Percentiles rank a stretch among this genome's conserved stretches.
phyloP scores from a whole-genome alignment of 2,113 vertebrate genomes.

The Sinosuthora webbiana region DNA sequence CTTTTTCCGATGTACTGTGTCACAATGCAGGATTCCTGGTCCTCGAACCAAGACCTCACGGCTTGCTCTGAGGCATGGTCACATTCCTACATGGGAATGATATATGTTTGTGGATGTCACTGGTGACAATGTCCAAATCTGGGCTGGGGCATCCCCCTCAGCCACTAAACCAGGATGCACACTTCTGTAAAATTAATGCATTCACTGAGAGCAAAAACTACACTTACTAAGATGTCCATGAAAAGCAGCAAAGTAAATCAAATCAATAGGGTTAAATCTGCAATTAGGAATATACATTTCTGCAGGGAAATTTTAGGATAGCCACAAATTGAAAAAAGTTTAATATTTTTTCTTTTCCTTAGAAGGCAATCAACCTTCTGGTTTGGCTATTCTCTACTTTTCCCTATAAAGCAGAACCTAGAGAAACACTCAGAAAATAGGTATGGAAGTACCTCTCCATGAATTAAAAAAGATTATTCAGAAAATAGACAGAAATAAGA shows the following conservation, averaged over 20 bases:
- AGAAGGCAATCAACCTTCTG: not conserved
- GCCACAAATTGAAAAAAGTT: not conserved
- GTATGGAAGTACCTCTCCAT: not conserved
- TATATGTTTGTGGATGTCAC: not conserved
- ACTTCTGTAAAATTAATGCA: not conserved
- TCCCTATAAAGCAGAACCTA: not conserved
- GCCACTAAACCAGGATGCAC: not conserved
- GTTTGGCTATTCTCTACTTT: not conserved
- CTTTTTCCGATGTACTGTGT: not conserved
- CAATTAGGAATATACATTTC: not conserved
- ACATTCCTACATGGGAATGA: rapidly evolving
- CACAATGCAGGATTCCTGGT: not conserved
- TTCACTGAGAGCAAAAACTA: not conserved
- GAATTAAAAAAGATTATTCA: not conserved
- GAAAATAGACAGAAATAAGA: not conserved
- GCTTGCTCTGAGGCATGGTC: not conserved
- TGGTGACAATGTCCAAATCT: not conserved
- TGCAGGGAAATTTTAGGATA: not conserved
- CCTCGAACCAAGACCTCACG: not conserved
- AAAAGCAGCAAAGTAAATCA: not conserved
- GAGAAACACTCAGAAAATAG: not conserved
- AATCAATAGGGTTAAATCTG: not conserved
- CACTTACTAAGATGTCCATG: not conserved
- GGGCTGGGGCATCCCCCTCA: not conserved
- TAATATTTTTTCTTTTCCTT: too few relatives aligned